Percentiles rank a stretch among this genome's conserved stretches.
Evolutionary conservation across 2,888 invertebrate genomes (phyloP).

Genomic region (Priapulus caudatus): DNA sequence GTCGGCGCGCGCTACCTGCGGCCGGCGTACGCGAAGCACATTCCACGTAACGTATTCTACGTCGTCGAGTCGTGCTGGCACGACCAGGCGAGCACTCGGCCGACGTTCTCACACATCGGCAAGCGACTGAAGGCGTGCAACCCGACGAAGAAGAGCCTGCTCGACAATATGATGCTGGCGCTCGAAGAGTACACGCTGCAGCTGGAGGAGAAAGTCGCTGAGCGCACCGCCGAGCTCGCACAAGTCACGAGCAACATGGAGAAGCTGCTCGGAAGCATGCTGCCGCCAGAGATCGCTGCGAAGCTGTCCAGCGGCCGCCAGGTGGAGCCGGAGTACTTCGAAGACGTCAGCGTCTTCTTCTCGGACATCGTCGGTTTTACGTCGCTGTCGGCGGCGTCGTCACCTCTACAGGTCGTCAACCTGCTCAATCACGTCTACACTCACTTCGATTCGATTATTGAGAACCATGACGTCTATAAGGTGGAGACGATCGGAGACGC

Average conservation of each 20-base stretch:
- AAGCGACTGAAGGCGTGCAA: slow-evolving; percentile 25
- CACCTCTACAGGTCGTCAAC: slow-evolving; percentile 14
- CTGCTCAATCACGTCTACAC: slow-evolving; percentile 12
- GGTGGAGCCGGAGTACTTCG: slow-evolving; percentile 20
- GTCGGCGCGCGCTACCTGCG: neutral
- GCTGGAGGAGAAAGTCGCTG: slow-evolving; percentile 27
- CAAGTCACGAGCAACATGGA: slow-evolving; percentile 24
- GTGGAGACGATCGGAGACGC: slow-evolving; percentile 13
- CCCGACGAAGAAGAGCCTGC: slow-evolving; percentile 26
- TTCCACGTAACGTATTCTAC: neutral
- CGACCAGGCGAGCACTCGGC: slow-evolving; percentile 21
- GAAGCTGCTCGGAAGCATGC: slow-evolving; percentile 23
- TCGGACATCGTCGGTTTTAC: slow-evolving; percentile 10
- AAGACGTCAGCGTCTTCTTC: slow-evolving; percentile 20
- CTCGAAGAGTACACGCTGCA: slow-evolving; percentile 29
- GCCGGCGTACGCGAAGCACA: neutral
- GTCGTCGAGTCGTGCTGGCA: neutral
- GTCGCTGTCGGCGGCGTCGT: slow-evolving; percentile 9
- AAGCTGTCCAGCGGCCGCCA: slow-evolving; percentile 19
- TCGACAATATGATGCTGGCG: slow-evolving; percentile 34
- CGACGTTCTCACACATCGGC: slow-evolving; percentile 25
- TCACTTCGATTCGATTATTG: neutral
- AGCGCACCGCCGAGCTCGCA: slow-evolving; percentile 25
- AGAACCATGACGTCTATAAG: slow-evolving; percentile 1
- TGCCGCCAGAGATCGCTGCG: slow-evolving; percentile 25